Conservation (phyloP, 2,797 vertebrate species). For the Gymnodraco acuticeps region DNA sequence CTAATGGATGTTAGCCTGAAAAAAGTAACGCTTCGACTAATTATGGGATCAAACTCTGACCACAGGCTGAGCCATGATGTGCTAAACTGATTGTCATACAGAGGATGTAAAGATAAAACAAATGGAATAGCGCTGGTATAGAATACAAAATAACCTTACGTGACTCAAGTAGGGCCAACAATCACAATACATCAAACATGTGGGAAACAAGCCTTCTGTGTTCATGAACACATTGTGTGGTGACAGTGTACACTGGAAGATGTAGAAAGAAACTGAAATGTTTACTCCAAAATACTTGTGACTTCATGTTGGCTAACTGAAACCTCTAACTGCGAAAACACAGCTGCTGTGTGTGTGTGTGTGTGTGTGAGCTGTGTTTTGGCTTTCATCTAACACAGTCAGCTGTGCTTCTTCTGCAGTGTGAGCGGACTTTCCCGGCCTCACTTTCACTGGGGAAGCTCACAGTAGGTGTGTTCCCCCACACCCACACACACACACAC, state of each 20-base stretch:
- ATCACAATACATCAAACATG: not conserved
- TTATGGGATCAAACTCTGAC: slow-evolving; percentile 25
- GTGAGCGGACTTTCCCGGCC: slow-evolving; percentile 6
- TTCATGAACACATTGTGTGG: not conserved
- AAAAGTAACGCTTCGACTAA: slow-evolving; percentile 20
- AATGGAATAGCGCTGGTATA: not conserved
- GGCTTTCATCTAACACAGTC: slow-evolving; percentile 32
- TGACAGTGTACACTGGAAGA: not conserved
- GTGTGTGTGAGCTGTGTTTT: slow-evolving; percentile 13
- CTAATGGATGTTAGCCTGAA: not conserved
- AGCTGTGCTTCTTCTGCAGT: slow-evolving; percentile 23
- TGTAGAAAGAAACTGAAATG: not conserved
- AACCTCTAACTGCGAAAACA: slow-evolving; percentile 7
- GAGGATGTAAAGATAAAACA: not conserved
- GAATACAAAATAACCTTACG: not conserved
- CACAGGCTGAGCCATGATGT: not conserved
- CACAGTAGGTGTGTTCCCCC: not conserved
- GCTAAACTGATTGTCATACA: not conserved
- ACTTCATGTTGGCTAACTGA: slow-evolving; percentile 1
- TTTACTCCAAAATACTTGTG: slow-evolving; percentile 1
- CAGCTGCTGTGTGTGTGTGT: slow-evolving; percentile 10
- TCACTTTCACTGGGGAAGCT: slow-evolving; percentile 28
- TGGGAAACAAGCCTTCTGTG: not conserved
- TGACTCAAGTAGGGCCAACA: not conserved
- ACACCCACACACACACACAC: not conserved